Evolutionary conservation across 2,888 invertebrate species (phyloP), one percentile per base, ranked within the genome.

Genomic region (Harpalus rubripes): DNA sequence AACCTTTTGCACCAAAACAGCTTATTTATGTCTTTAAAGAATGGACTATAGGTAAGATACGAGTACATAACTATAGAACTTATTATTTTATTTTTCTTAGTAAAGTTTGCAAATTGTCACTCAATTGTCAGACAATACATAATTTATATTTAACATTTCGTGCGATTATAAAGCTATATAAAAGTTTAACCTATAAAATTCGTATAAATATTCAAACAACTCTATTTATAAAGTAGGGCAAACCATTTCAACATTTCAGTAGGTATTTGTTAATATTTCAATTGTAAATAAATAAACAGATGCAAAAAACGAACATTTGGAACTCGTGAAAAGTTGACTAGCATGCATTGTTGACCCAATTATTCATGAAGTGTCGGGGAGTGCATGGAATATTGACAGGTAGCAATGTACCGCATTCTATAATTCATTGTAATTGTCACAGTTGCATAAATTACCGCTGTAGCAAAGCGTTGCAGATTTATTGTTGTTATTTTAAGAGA

Each of bases 361-460:
- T 74, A 74, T 74, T 74, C 72, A 74, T 74, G 18, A 44, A 74
- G 41, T 72, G 15, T 16, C 68, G 8, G 32, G 68, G 39, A 12
- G n/a, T n/a, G 7, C 68, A 68, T 32, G 26, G 32, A 68, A 39
- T 44, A 74, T 74, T 74, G 72, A 74, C 72, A 44, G 41, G 44
- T 74, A 74, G 39, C 63, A 8, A 12, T 26, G 41, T 68, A 68
- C 68, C 16, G 68, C 72, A 74, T 74, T 44, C 72, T 44, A 44
- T 44, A 74, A 74, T 74, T 74, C 72, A 74, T 74, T 44, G 18
- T 18, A 74, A 74, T 44, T 74, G 72, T 74, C 72, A 74, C 44
- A 18, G 0, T 16, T 16, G 41, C 44, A 16, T 74, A 74, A 41
- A 74, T 74, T 74, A 74, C 72, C 7, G 10, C 16, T 41, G 52